phyloP scores from a whole-genome alignment of 37 sponge, comb jelly and placozoan species.

The Agelas oroides region DNA sequence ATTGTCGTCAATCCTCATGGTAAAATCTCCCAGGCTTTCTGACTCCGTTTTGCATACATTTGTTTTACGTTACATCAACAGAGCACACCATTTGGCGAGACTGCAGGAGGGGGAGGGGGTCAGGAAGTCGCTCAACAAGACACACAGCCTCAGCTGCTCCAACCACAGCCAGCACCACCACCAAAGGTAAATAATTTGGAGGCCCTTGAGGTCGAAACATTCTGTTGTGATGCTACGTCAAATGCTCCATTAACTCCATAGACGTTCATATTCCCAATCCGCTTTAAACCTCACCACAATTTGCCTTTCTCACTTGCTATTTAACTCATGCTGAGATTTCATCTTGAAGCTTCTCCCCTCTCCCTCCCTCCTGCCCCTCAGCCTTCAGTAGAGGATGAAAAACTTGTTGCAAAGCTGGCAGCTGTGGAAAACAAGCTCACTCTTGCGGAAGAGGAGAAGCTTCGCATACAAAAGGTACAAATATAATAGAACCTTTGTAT shows the following conservation, averaged over 20 bases:
- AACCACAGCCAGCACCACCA: neutral
- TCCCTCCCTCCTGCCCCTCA: neutral
- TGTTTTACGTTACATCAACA: neutral
- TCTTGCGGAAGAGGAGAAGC: slow-evolving; percentile 73
- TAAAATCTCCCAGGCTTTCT: no score
- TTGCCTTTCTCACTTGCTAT: no score
- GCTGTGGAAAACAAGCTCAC: slow-evolving; percentile 64
- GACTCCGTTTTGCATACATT: no score
- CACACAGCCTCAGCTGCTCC: neutral
- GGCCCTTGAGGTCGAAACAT: neutral
- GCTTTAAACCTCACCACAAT: no score
- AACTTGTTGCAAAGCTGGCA: slow-evolving; percentile 47
- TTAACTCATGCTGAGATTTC: no score
- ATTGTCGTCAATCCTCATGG: no score
- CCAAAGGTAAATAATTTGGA: neutral
- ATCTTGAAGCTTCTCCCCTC: neutral
- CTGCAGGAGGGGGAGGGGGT: no score
- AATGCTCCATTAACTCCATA: no score
- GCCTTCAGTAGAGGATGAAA: slow-evolving; percentile 10
- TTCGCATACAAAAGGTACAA: slow-evolving; percentile 66
- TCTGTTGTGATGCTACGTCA: no score
- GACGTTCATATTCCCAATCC: no score
- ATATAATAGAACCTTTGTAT: no score
- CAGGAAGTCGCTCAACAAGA: no score
- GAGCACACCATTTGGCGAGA: slow-evolving; percentile 22